Evolutionary conservation across 2,888 invertebrate genomes (phyloP).

Genomic region (Dioctria rufipes): DNA sequence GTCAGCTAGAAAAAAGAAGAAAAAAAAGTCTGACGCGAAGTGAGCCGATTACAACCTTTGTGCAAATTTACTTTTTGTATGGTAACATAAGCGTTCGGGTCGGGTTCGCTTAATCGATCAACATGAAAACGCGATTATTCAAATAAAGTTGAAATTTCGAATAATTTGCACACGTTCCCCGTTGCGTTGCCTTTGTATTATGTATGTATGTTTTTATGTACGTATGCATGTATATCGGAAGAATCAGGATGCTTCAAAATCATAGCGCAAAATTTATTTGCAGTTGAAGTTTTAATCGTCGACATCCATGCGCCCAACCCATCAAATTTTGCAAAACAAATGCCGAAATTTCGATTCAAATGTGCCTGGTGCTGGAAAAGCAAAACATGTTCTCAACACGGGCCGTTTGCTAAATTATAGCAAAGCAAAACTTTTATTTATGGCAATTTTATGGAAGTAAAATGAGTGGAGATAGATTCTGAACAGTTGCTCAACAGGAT

Average conservation of each 20-base stretch:
- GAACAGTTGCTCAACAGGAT: too few species aligned
- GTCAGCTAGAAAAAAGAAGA: background rate
- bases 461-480: too few species aligned
- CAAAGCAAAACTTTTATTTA: background rate
- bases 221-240: too few species aligned
- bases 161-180: background rate
- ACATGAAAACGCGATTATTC: constrained; percentile 17
- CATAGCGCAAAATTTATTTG: background rate
- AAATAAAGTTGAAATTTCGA: background rate
- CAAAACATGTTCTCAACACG: background rate
- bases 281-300: constrained; percentile 6
- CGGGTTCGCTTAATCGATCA: background rate
- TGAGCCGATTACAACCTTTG: constrained; percentile 19
- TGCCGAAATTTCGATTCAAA: background rate
- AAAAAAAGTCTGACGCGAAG: constrained; percentile 12
- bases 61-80: constrained; percentile 22
- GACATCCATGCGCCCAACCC: background rate
- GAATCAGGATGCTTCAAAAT: background rate
- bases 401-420: background rate
- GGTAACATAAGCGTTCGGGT: background rate
- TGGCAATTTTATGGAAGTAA: background rate
- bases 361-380: background rate
- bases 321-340: background rate
- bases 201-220: too few species aligned
- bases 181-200: too few species aligned